These are phyloP conservation scores for Micronycteris hirsuta DNA, from an alignment of 2,113 vertebrate genomes.

Conservation along the genomic window DNA sequence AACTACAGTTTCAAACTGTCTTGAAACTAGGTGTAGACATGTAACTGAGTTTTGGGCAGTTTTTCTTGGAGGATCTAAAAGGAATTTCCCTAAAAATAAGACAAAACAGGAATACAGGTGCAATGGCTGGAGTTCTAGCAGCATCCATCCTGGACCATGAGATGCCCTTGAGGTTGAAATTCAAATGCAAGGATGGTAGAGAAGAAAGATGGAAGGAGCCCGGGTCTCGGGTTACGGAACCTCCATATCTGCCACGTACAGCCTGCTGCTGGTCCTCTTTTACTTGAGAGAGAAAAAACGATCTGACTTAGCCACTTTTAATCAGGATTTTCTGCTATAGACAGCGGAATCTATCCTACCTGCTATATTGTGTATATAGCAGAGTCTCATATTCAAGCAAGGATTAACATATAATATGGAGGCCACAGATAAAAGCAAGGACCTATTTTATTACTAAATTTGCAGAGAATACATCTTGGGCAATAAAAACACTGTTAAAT, in stretches of 20 bases:
- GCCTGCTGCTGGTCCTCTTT: neutral
- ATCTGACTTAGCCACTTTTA: neutral
- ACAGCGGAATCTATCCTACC: neutral
- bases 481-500: neutral
- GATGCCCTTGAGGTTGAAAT: neutral
- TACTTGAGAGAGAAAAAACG: neutral
- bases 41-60: neutral
- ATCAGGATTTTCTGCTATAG: slow-evolving; percentile 10
- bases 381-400: neutral
- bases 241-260: neutral
- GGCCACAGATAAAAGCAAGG: neutral
- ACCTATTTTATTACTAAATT: neutral
- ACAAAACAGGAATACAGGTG: neutral
- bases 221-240: neutral
- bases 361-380: neutral
- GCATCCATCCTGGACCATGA: neutral
- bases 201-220: neutral
- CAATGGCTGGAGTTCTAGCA: neutral
- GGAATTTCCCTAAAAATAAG: neutral
- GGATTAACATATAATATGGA: slow-evolving; percentile 11
- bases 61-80: neutral
- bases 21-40: neutral
- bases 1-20: neutral
- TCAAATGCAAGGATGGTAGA: neutral
- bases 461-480: neutral